Evolutionary conservation across 2,888 invertebrate species (phyloP).

Genomic region (Caenorhabditis sp.): DNA sequence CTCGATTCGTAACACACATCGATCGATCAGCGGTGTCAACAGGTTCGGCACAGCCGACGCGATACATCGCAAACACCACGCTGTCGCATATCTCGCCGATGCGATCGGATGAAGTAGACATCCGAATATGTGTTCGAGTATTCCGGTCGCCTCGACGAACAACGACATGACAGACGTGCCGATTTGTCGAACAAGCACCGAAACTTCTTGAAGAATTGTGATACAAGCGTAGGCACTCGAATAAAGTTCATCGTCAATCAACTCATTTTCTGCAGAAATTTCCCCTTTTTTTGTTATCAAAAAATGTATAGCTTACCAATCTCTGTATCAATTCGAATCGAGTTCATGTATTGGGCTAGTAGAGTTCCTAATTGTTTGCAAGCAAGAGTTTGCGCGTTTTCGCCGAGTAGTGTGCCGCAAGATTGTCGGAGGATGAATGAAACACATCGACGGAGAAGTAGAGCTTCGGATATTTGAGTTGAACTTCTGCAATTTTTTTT

Average conservation of each 20-base stretch:
- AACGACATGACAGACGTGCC: constrained; percentile 94
- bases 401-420: constrained; percentile 85
- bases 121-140: constrained; percentile 82
- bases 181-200: constrained; percentile 85
- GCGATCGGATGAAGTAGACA: constrained; percentile 92
- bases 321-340: constrained; percentile 76
- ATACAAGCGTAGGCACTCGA: constrained; percentile 50
- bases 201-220: constrained; percentile 92
- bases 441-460: constrained; percentile 95
- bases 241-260: constrained; percentile 42
- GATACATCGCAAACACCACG: constrained; percentile 82
- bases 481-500: constrained; percentile 56
- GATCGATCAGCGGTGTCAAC: constrained; percentile 89
- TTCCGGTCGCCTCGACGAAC: constrained; percentile 82
- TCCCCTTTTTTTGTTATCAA: background rate
- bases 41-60: constrained; percentile 91
- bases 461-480: constrained; percentile 79
- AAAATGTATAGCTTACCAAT: constrained; percentile 18
- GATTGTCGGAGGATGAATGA: constrained; percentile 78
- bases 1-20: constrained; percentile 78
- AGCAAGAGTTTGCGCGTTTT: constrained; percentile 91
- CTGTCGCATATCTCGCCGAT: constrained; percentile 89
- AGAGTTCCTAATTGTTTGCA: constrained; percentile 91
- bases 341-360: constrained; percentile 91
- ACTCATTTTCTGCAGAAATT: background rate